These are phyloP conservation scores for Brachyopa scutellaris DNA, from an alignment of 2,888 invertebrate genomes.

Conservation along the genomic window DNA sequence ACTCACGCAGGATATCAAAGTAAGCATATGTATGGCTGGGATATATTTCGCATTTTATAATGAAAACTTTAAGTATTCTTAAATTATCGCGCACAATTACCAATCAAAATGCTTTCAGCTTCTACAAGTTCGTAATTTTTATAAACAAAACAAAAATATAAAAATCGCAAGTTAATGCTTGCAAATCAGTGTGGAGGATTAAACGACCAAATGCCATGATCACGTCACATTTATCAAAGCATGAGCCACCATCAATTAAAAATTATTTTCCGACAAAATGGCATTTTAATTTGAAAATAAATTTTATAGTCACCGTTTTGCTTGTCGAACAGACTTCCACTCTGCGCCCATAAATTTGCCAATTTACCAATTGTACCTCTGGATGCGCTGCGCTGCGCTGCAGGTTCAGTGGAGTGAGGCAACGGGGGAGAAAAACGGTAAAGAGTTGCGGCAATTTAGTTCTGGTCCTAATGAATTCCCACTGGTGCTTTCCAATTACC, in stretches of 20 bases:
- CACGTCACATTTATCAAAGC: slow-evolving; percentile 69
- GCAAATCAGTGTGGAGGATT: slow-evolving; percentile 68
- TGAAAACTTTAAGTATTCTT: no score
- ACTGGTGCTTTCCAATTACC: slow-evolving; percentile 67
- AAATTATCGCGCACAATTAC: slow-evolving; percentile 50
- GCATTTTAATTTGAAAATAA: slow-evolving; percentile 82
- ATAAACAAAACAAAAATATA: slow-evolving; percentile 2
- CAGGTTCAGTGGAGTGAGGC: slow-evolving; percentile 8
- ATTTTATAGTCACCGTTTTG: slow-evolving; percentile 76
- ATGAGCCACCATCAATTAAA: slow-evolving; percentile 72
- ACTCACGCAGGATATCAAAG: no score
- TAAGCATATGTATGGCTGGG: no score
- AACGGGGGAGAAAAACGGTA: slow-evolving; percentile 27
- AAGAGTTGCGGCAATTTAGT: slow-evolving; percentile 62
- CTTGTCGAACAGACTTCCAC: slow-evolving; percentile 69
- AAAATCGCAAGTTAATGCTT: slow-evolving; percentile 53
- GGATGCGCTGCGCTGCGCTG: background rate
- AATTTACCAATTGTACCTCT: slow-evolving; percentile 52
- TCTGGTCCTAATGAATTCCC: slow-evolving; percentile 69
- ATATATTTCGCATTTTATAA: no score
- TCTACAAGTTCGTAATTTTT: slow-evolving; percentile 24
- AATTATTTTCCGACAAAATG: slow-evolving; percentile 77
- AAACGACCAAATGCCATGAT: slow-evolving; percentile 72
- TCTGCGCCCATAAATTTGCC: slow-evolving; percentile 68
- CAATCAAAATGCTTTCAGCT: slow-evolving; percentile 63